phyloP scores from a whole-genome alignment of 2,113 vertebrate species.

The Neodon shergylaensis region DNA sequence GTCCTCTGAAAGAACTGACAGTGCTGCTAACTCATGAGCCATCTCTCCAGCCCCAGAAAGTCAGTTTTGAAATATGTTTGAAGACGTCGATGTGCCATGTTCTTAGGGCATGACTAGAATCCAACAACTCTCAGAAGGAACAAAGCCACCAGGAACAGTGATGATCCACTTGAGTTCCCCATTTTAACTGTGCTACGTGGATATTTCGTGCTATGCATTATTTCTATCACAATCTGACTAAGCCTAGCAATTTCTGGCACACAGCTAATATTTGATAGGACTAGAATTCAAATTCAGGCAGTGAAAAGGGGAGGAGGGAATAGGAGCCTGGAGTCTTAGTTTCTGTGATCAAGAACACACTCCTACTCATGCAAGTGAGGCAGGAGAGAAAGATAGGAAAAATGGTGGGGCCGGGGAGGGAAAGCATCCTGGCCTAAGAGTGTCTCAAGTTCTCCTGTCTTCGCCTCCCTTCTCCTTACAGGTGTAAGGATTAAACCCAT shows the following conservation, averaged over 20 bases:
- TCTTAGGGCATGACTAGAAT: background rate
- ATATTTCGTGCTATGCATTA: background rate
- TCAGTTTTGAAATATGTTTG: background rate
- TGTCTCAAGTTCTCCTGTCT: background rate
- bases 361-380: background rate
- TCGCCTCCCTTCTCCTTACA: background rate
- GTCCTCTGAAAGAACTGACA: background rate
- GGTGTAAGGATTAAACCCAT: background rate
- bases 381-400: background rate
- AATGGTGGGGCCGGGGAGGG: background rate
- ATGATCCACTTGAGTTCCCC: background rate
- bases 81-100: background rate
- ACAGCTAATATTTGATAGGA: background rate
- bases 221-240: background rate
- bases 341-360: background rate
- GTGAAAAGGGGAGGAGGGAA: background rate
- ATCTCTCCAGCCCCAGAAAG: background rate
- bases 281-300: background rate
- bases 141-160: background rate
- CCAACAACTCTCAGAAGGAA: background rate
- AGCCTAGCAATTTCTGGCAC: background rate
- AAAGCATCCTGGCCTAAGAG: background rate
- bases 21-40: background rate
- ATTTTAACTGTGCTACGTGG: background rate
- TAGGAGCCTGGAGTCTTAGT: background rate